Base-by-base conservation (phyloP, 2,113 vertebrate genomes). In the Turdus rufiventris region DNA sequence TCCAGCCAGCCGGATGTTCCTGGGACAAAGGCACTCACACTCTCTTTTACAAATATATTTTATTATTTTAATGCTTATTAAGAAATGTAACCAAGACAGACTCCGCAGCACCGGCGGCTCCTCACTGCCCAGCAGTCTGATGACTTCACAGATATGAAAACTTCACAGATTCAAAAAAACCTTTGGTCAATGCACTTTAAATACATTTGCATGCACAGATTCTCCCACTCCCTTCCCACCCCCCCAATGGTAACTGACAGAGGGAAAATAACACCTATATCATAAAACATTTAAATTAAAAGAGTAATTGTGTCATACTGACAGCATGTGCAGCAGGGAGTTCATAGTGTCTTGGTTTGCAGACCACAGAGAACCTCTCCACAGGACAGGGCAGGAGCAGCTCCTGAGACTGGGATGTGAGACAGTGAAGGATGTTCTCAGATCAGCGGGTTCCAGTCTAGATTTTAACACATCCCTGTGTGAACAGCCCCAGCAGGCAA, bases 61-160 rank as follows among this genome's bases (percentile, higher is more conserved):
- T 97, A 96, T 96, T 97, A 96, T 95, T 93, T 96, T 94, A 96
- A 96, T 95, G 92, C 90, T 96, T 93, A 94, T 96, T 97, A 96
- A 96, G 94, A 97, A 97, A 96, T 80, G 90, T 96, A 96, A 97
- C 93, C 94, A 95, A 96, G 96, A 96, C 95, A 96, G 93, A 96
- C 79, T 86, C 95, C 81, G 93, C 95, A 97, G 95, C 95, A 97
- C 90, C 93, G 90, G 94, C 23, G 61, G 91, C 93, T 94, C 91
- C 91, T 96, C 93, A 96, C 94, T 97, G 93, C 92, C 93, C 92
- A 93, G 95, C 95, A 95, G 93, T 96, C 96, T 96, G 96, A 94
- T 91, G 79, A 95, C 93, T 97, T 96, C 93, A 96, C 95, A 97
- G 93, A 83, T 96, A 96, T 31, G 92, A 96, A 96, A 96, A 96